Conservation (phyloP, 2,888 invertebrate species). For the Oegoconia quadripuncta region DNA sequence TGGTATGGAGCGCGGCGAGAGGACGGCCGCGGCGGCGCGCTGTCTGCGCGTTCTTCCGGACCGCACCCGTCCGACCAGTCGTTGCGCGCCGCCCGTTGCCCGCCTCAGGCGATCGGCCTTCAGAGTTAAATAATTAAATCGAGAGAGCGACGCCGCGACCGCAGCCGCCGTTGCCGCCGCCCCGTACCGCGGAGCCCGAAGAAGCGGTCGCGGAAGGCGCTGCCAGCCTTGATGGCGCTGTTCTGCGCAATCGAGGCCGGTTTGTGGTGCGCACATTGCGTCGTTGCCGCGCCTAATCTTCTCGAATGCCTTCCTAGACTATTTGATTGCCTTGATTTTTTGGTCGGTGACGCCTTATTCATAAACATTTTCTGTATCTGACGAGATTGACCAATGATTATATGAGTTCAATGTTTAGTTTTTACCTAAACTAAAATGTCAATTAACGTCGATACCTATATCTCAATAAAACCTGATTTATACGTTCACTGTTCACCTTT, state of each 20-base stretch:
- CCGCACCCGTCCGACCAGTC: conserved; percentile 76
- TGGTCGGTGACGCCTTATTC: conserved; percentile 42
- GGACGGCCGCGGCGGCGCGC: conserved; percentile 71
- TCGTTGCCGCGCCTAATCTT: conserved; percentile 62
- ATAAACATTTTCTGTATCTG: conserved; percentile 22
- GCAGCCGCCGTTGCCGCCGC: conserved; percentile 35
- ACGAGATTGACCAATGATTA: conserved; percentile 2
- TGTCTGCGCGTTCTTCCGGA: conserved; percentile 74
- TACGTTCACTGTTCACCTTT: no score
- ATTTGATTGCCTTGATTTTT: conserved; percentile 38
- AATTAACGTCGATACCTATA: no score
- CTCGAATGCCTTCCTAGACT: conserved; percentile 53
- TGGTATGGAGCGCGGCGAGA: conserved; percentile 57
- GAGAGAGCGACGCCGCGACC: conserved; percentile 55
- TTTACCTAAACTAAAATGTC: no score
- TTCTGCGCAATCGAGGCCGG: conserved; percentile 74
- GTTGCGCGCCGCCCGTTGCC: conserved; percentile 67
- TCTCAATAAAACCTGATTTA: not conserved
- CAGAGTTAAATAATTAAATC: conserved; percentile 73
- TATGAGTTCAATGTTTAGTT: conserved; percentile 5
- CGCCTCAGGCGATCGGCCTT: conserved; percentile 78
- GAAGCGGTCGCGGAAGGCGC: conserved; percentile 72
- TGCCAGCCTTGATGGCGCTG: conserved; percentile 75
- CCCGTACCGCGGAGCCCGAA: conserved; percentile 48
- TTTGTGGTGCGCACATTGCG: conserved; percentile 65